Evolutionary conservation across 2,888 invertebrate species (phyloP), one percentile per base, ranked within the genome.

Genomic region (Chrysodeixis includens): DNA sequence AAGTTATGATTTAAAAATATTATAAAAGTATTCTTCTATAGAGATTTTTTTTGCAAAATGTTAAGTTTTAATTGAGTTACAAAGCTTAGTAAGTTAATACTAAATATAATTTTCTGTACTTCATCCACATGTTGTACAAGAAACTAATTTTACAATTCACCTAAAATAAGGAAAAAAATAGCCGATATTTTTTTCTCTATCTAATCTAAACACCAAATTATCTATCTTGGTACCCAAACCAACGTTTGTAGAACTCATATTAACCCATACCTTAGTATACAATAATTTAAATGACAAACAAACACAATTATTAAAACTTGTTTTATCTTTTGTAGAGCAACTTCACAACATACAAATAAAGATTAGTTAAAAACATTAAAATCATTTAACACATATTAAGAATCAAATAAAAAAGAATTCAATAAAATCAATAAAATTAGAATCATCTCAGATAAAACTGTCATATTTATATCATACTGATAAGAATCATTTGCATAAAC

Each of bases 241-340:
- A n/a, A n/a, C n/a, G n/a, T n/a, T n/a, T n/a, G n/a, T n/a, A n/a
- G n/a, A n/a, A n/a, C n/a, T n/a, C n/a, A n/a, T n/a, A n/a, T n/a
- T n/a, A n/a, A n/a, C n/a, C n/a, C n/a, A n/a, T n/a, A n/a, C n/a
- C n/a, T n/a, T n/a, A n/a, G n/a, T n/a, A n/a, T n/a, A n/a, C n/a
- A n/a, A n/a, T n/a, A n/a, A n/a, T n/a, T n/a, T n/a, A n/a, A n/a
- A n/a, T n/a, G n/a, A 14, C 22, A 16, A 44, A 44, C 8, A 22
- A 16, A 30, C 6, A 10, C 1, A 5, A 9, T 1, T 10, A 5
- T 6, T 44, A 30, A 66, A 66, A 30, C 78, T 71, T 85, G 86
- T 87, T 86, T 79, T 86, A 78, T 87, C 87, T 87, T 87, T 84
- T 83, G 52, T 76, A 70, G 69, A 69, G 52, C 49, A 66, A 68